A percentile compares a stretch with the other conserved stretches of the same genome.
Conservation (phyloP, 2,797 vertebrate species). For the Intellagama lesueurii region DNA sequence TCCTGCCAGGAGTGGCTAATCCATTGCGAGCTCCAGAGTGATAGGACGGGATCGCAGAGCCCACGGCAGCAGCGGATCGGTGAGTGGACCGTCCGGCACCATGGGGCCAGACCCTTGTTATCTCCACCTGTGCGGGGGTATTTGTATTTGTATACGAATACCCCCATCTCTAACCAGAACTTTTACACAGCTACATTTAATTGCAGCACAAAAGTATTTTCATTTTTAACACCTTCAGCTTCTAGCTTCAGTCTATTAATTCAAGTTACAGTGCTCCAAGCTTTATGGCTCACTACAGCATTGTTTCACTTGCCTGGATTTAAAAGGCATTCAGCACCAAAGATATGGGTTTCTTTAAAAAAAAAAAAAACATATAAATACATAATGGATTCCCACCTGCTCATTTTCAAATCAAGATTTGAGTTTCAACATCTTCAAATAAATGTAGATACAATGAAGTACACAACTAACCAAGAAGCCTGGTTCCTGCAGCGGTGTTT, state of each 20-base stretch:
- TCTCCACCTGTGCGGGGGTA: no score
- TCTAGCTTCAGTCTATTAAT: background rate
- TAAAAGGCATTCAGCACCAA: background rate
- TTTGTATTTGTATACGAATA: no score
- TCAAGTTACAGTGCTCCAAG: background rate
- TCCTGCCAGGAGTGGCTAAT: no score
- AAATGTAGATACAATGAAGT: background rate
- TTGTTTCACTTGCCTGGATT: background rate
- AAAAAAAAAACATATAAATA: background rate
- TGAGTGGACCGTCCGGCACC: no score
- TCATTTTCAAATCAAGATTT: constrained; percentile 1
- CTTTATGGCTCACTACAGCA: background rate
- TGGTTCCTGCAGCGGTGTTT: background rate
- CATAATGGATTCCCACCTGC: background rate
- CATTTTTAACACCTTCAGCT: background rate
- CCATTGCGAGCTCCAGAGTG: no score
- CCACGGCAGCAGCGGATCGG: no score
- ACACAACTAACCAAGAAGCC: background rate
- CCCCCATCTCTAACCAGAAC: background rate
- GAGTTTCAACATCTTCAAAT: background rate
- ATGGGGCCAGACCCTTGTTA: no score
- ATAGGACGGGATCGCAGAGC: no score
- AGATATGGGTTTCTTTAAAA: background rate
- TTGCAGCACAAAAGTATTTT: background rate
- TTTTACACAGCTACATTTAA: background rate